A percentile compares a stretch with the other conserved stretches of the same genome.
Evolutionary conservation across 2,797 vertebrate species (phyloP).

Genomic region (Amphiprion clarkii): DNA sequence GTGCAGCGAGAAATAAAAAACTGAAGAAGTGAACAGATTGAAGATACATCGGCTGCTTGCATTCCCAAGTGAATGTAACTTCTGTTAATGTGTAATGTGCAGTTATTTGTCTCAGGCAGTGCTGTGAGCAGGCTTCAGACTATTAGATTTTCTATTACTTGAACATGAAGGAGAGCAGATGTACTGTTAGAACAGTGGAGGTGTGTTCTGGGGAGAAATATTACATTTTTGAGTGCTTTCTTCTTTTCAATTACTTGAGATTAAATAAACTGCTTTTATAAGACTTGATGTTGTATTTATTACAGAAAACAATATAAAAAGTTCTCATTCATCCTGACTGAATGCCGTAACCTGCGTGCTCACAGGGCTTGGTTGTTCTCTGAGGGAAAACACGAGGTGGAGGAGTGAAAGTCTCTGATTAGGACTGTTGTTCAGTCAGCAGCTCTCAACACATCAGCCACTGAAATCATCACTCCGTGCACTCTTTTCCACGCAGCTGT

Average conservation of each 20-base stretch:
- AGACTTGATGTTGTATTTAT: conserved; percentile 58
- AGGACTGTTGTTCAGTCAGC: conserved; percentile 24
- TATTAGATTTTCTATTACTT: conserved; percentile 76
- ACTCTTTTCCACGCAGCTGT: conserved; percentile 23
- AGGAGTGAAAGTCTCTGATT: conserved; percentile 56
- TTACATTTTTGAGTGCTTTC: conserved; percentile 64
- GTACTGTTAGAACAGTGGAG: conserved; percentile 24
- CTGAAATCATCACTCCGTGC: conserved; percentile 4
- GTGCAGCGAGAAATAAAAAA: conserved; percentile 16
- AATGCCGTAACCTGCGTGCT: background rate
- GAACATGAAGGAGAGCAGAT: conserved; percentile 60
- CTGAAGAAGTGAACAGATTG: conserved; percentile 22
- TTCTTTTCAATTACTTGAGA: conserved; percentile 71
- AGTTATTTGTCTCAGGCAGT: conserved; percentile 65
- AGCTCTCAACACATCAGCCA: conserved; percentile 30
- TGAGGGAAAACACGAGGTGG: conserved; percentile 22
- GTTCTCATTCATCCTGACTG: conserved; percentile 18
- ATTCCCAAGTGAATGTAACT: conserved; percentile 72
- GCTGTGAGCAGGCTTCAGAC: conserved; percentile 65
- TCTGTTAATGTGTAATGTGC: conserved; percentile 71
- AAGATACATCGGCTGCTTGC: conserved; percentile 54
- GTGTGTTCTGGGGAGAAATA: conserved; percentile 28
- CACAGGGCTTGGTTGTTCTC: conserved; percentile 17
- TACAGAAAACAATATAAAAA: conserved; percentile 23
- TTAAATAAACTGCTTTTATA: conserved; percentile 78